phyloP scores from a whole-genome alignment of 2,888 invertebrate genomes.

The Mythimna ferrago region DNA sequence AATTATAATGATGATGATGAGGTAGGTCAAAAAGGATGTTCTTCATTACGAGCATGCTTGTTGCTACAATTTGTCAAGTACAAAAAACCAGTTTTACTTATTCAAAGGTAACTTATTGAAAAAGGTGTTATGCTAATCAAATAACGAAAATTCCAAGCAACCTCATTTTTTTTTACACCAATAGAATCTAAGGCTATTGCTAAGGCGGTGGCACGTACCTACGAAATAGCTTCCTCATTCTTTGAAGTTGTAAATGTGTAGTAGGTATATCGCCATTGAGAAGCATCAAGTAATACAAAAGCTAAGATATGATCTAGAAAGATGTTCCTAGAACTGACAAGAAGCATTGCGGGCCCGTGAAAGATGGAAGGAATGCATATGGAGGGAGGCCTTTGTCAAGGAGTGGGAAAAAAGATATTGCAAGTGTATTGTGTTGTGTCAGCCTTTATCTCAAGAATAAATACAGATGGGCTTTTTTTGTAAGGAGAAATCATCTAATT shows the following conservation, averaged over 20 bases:
- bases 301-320: too few species aligned
- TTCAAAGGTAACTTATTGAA: conserved; percentile 1
- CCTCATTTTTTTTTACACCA: conserved; percentile 36
- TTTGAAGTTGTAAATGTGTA: not conserved
- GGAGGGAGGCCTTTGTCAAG: too few species aligned
- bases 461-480: too few species aligned
- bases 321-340: too few species aligned
- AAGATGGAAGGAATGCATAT: too few species aligned
- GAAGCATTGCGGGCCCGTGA: too few species aligned
- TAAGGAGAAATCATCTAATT: too few species aligned
- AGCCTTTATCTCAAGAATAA: too few species aligned
- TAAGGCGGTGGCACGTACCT: conserved; percentile 34
- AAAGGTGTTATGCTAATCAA: conserved; percentile 44
- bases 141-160: conserved; percentile 41
- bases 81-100: not conserved
- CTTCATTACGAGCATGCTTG: too few species aligned
- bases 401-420: not conserved
- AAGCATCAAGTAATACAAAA: not conserved
- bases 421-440: not conserved
- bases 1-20: too few species aligned
- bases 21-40: too few species aligned
- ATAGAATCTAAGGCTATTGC: conserved; percentile 34
- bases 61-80: not conserved
- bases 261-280: not conserved
- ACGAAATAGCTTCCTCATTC: conserved; percentile 53